phyloP scores from a whole-genome alignment of 2,888 invertebrate species.

The Siphlonurus alternatus region DNA sequence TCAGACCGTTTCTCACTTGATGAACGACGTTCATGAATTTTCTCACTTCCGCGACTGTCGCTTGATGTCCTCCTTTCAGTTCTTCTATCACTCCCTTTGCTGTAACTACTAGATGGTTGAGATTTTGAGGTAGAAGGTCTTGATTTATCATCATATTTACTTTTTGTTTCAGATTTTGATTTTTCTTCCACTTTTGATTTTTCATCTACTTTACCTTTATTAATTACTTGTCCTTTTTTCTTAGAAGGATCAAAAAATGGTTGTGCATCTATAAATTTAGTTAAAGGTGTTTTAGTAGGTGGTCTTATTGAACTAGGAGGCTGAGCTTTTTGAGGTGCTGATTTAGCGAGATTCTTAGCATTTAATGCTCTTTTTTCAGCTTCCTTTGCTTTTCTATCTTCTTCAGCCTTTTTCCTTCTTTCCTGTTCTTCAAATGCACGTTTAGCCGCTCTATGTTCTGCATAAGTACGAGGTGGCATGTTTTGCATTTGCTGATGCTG shows the following conservation, averaged over 20 bases:
- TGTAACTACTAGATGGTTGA: too few relatives aligned
- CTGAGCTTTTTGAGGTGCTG: neutral
- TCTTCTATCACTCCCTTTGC: too few relatives aligned
- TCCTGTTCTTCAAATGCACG: neutral
- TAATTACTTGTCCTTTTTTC: neutral
- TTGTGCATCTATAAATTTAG: neutral
- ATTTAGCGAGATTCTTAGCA: neutral
- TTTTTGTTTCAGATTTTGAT: neutral
- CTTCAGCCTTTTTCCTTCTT: neutral
- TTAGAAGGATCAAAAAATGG: neutral
- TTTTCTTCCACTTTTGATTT: neutral
- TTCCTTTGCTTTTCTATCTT: neutral
- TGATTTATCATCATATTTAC: neutral
- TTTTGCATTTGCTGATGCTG: neutral
- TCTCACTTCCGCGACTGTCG: too few relatives aligned
- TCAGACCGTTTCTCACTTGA: neutral
- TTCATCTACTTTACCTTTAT: neutral
- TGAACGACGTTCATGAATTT: neutral
- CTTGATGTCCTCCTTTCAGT: too few relatives aligned
- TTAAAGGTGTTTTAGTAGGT: neutral
- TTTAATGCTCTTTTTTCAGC: neutral
- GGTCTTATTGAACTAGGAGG: neutral
- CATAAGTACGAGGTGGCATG: neutral
- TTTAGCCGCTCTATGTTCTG: neutral
- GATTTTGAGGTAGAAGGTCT: neutral